Conservation (phyloP, 2,113 vertebrate species). For the Oostethus manadensis region DNA sequence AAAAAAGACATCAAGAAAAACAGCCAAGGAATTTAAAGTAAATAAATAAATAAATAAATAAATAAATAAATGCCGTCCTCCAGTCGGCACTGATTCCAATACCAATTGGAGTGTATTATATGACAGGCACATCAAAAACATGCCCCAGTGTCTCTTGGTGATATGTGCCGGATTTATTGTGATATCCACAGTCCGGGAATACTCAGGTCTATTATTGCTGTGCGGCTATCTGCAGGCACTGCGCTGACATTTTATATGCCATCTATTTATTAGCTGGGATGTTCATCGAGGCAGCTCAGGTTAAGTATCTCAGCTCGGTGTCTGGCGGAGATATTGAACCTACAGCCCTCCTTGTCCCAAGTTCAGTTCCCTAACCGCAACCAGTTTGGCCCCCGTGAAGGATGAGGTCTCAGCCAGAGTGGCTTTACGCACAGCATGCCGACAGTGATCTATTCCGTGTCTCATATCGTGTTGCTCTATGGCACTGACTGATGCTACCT, state of each 20-base stretch:
- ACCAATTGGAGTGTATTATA: neutral
- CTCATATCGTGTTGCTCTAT: conserved; percentile 72
- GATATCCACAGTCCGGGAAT: conserved; percentile 12
- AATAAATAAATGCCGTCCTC: neutral
- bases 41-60: neutral
- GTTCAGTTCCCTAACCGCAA: conserved; percentile 76
- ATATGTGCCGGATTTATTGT: conserved; percentile 18
- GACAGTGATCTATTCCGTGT: conserved; percentile 70
- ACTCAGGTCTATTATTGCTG: conserved; percentile 36
- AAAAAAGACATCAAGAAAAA: neutral
- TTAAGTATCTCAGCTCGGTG: conserved; percentile 72
- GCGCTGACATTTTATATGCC: conserved; percentile 72
- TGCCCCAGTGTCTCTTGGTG: neutral
- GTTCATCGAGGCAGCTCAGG: conserved; percentile 70
- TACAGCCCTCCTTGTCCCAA: conserved; percentile 69
- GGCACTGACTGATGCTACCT: conserved; percentile 73
- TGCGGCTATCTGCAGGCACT: conserved; percentile 29
- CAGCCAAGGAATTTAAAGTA: neutral
- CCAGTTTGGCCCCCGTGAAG: conserved; percentile 69
- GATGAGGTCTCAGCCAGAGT: conserved; percentile 68
- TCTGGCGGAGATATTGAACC: conserved; percentile 73
- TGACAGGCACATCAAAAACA: neutral
- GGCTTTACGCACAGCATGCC: conserved; percentile 62
- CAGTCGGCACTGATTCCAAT: conserved; percentile 1
- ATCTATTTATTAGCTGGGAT: conserved; percentile 73